Evolutionary conservation across 2,113 vertebrate genomes (phyloP), one percentile per base, ranked within the genome.

Genomic region (Cynopterus brachyotis): DNA sequence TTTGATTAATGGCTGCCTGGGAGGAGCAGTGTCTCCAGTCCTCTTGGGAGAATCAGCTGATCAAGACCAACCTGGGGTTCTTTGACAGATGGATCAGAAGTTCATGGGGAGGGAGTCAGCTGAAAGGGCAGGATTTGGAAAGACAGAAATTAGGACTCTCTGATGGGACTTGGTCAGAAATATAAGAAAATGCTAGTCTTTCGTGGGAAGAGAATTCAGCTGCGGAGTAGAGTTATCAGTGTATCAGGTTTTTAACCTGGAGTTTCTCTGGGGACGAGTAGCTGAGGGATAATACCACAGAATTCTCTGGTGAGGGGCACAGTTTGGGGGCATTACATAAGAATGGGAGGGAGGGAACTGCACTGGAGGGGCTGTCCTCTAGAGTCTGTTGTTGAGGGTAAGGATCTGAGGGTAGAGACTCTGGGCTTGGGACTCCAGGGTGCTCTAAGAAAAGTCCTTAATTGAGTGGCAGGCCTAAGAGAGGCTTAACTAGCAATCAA

Each of bases 11-110:
- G 84, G 45, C 62, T 72, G 11, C 19, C 12, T 24, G 45, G 4
- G 53, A 40, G 16, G 19, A 90, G 12, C 24, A 26, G 47, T 64
- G 17, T 55, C 37, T 59, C 37, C n/a, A 69, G 42, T 78, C 37
- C 37, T 80, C 22, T 67, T 60, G 64, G 78, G 57, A 85, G 40
- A 62, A 94, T 73, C 69, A 53, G 37, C 37, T 64, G n/a, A 73
- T 66, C 55, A 60, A 82, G 75, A 90, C n/a, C 91, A 93, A 62
- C 30, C 62, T 86, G 80, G 22, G 60, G 69, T 94, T 94, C 79
- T 96, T 70, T 81, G 59, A 91, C 3, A 47, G 32, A 64, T 40
- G 30, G 19, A 13, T 57, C 57, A 73, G 81, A 86, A 78, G 69
- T 83, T 89, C 87, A 70, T 42, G 37, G 76, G 35, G 42, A 78